These are phyloP conservation scores for Neosilurus mollespiculum DNA, from an alignment of 2,797 vertebrate genomes.

Conservation along the genomic window DNA sequence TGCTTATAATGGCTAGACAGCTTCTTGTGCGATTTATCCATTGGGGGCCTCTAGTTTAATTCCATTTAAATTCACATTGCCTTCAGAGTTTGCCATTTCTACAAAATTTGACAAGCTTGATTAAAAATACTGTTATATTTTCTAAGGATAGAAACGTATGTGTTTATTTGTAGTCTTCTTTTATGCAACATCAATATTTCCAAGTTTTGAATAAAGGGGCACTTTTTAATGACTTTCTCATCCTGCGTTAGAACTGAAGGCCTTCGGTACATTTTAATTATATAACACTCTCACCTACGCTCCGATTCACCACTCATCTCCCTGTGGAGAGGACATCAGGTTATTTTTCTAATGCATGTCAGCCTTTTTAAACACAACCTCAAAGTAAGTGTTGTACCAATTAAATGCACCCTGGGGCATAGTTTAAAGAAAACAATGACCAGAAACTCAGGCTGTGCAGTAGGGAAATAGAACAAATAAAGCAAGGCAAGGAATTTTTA, in stretches of 20 bases:
- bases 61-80: neutral
- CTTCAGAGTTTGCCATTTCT: neutral
- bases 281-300: slow-evolving; percentile 43
- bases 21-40: too few species aligned
- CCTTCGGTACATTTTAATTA: slow-evolving; percentile 25
- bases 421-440: slow-evolving; percentile 28
- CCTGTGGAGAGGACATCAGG: slow-evolving; percentile 32
- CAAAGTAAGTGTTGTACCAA: slow-evolving; percentile 37
- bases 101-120: neutral
- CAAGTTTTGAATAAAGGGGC: slow-evolving; percentile 12
- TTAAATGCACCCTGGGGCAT: slow-evolving; percentile 42
- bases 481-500: neutral
- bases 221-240: slow-evolving; percentile 27
- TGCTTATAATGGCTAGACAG: too few species aligned
- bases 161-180: neutral
- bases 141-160: neutral
- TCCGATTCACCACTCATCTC: slow-evolving; percentile 30
- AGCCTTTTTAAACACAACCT: slow-evolving; percentile 40
- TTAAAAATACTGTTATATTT: neutral
- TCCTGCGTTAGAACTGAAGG: slow-evolving; percentile 32
- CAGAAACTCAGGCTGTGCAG: neutral
- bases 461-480: neutral
- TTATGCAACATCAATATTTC: slow-evolving; percentile 6
- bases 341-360: slow-evolving; percentile 31
- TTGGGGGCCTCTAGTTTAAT: too few species aligned